Base-by-base conservation (phyloP, 2,888 invertebrate genomes). In the Folsomia candida region DNA sequence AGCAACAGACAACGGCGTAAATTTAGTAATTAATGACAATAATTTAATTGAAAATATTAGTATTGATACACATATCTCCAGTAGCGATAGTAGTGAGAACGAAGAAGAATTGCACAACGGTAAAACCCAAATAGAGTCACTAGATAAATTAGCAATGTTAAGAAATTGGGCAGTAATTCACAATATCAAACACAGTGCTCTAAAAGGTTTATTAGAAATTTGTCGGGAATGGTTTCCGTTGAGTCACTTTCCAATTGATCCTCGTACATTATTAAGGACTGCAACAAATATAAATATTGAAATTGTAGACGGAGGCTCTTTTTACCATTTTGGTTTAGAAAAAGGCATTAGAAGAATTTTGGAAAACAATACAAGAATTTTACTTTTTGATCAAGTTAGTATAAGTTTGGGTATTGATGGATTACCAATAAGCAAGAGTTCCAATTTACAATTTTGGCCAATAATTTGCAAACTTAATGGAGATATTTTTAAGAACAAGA, bases 291-390 rank as follows among this genome's bases (percentile, higher is more conserved):
- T 25, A 14, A 58, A 51, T n/a, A 47, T 67, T 22, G 22, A 2
- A 27, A 26, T 9, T 20, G 47, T 67, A 1, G 1, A 1, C 2
- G 51, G 60, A 24, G 74, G 74, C 4, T 57, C 63, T n/a, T 74
- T 54, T 28, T 67, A 51, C 51, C 67, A 71, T 64, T 71, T 74
- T 67, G 69, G 74, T 14, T n/a, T n/a, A n/a, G n/a, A n/a, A n/a
- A n/a, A n/a, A n/a, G n/a, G n/a, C n/a, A n/a, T n/a, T n/a, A 24
- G 69, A 3, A n/a, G 22, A 51, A n/a, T n/a, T n/a, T n/a, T n/a
- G n/a, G n/a, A n/a, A n/a, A n/a, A n/a, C n/a, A n/a, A n/a, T n/a
- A n/a, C n/a, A n/a, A n/a, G n/a, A n/a, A n/a, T n/a, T n/a, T n/a
- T n/a, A n/a, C n/a, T n/a, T 37, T 6, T 28, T 37, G 26, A 24